phyloP scores from a whole-genome alignment of 2,888 invertebrate species.

The Leistus spinibarbis region DNA sequence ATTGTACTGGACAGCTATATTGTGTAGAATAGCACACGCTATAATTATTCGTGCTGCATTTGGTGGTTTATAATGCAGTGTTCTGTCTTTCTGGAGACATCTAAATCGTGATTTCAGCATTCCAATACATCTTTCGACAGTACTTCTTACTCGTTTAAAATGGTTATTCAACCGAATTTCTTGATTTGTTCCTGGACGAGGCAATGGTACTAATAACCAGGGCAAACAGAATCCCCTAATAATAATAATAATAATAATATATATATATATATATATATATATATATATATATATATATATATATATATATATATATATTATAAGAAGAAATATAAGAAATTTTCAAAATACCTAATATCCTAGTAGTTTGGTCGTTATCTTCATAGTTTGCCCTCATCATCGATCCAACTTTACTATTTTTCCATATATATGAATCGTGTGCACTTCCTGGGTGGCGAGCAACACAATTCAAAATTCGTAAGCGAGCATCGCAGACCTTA shows the following conservation, averaged over 20 bases:
- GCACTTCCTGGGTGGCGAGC: constrained; percentile 17
- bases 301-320: no score
- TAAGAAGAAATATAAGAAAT: no score
- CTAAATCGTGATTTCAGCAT: constrained; percentile 22
- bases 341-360: no score
- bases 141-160: constrained; percentile 16
- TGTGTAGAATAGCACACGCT: neutral
- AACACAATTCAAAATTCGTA: constrained; percentile 5
- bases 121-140: constrained; percentile 26
- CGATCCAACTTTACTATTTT: neutral
- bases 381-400: neutral
- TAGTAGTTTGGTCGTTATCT: neutral
- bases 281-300: no score
- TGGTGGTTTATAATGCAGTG: constrained; percentile 25
- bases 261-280: no score
- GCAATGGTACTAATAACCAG: constrained; percentile 1
- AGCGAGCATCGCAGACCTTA: constrained; percentile 12
- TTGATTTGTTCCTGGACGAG: constrained; percentile 1
- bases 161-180: constrained; percentile 7
- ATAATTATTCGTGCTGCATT: neutral
- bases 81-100: constrained; percentile 30
- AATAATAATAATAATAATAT: no score
- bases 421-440: neutral
- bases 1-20: neutral
- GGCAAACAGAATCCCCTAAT: no score